A percentile compares a stretch with the other conserved stretches of the same genome.
Conservation (phyloP, 2,113 vertebrate species). For the Sinocyclocheilus anophthalmus region DNA sequence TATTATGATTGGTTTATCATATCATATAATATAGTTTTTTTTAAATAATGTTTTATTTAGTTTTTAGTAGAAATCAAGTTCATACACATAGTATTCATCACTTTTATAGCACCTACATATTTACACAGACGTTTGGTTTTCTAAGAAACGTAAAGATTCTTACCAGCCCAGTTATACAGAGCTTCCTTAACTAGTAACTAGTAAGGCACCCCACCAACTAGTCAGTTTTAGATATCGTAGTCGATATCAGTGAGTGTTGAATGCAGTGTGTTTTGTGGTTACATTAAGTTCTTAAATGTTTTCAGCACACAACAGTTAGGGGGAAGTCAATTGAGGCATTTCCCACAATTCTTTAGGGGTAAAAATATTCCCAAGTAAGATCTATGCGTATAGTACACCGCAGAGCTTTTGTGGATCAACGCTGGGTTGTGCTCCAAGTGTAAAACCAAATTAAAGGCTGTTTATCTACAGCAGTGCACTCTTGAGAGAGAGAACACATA, state of each 20-base stretch:
- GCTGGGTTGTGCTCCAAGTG: neutral
- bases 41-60: no score
- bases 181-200: no score
- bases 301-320: conserved; percentile 31
- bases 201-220: neutral
- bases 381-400: neutral
- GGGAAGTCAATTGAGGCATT: neutral
- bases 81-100: no score
- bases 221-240: neutral
- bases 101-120: no score
- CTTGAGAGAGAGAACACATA: conserved; percentile 6
- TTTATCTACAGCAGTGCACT: conserved; percentile 32
- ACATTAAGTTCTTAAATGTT: neutral
- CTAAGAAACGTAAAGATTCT: no score
- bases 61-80: no score
- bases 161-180: no score
- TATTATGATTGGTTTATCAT: no score
- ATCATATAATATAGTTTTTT: no score
- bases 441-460: conserved; percentile 38
- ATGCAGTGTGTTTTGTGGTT: neutral
- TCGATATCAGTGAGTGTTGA: neutral
- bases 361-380: conserved; percentile 14
- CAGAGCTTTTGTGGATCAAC: conserved; percentile 21
- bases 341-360: conserved; percentile 27
- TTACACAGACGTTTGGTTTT: no score